phyloP scores from a whole-genome alignment of 1,140 invertebrate species.

The Heliconius congener region DNA sequence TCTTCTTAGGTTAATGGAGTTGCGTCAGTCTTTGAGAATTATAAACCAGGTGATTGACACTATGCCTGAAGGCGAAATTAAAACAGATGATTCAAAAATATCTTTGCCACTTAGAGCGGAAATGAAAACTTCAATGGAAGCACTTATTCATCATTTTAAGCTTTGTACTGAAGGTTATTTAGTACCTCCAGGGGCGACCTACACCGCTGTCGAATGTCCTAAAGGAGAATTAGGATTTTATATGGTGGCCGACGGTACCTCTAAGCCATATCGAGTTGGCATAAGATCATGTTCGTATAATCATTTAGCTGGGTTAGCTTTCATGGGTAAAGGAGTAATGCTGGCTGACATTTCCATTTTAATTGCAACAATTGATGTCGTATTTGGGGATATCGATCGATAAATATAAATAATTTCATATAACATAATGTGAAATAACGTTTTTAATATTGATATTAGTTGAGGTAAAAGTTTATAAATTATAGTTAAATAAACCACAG shows the following conservation, averaged over 20 bases:
- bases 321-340: slow-evolving; percentile 84
- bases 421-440: neutral
- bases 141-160: slow-evolving; percentile 94
- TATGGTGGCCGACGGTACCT: slow-evolving; percentile 91
- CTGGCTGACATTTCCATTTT: slow-evolving; percentile 91
- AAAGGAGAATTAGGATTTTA: slow-evolving; percentile 95
- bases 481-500: neutral
- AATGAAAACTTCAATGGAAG: slow-evolving; percentile 96
- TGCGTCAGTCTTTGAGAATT: slow-evolving; percentile 68
- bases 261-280: slow-evolving; percentile 90
- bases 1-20: slow-evolving; percentile 62
- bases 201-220: slow-evolving; percentile 90
- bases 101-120: slow-evolving; percentile 87
- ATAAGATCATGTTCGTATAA: slow-evolving; percentile 89
- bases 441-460: neutral
- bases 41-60: slow-evolving; percentile 89
- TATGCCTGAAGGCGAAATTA: slow-evolving; percentile 92
- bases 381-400: slow-evolving; percentile 94
- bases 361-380: slow-evolving; percentile 90
- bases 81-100: slow-evolving; percentile 92
- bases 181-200: slow-evolving; percentile 92
- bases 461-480: neutral
- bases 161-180: slow-evolving; percentile 90
- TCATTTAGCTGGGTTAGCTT: slow-evolving; percentile 85
- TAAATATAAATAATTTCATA: slow-evolving; percentile 57